Evolutionary conservation across 1,140 invertebrate genomes (phyloP).

Genomic region (Scaptomyza graminum): DNA sequence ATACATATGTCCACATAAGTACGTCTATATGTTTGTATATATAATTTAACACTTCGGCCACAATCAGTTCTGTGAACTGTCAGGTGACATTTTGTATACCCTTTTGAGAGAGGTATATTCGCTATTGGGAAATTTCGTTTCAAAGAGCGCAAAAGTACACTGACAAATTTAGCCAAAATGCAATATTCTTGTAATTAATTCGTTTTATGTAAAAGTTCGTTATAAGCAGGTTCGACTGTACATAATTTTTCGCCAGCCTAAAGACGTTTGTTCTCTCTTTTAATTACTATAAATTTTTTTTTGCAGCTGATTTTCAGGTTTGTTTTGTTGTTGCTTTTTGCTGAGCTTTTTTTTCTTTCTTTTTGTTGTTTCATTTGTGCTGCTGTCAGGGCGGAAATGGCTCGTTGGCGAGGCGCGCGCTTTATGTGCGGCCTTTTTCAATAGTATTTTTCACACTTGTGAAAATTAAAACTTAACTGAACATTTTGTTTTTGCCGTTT

Average conservation of each 20-base stretch:
- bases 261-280: neutral
- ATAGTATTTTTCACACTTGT: slow-evolving; percentile 80
- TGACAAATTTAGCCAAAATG: too few relatives aligned
- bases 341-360: neutral
- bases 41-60: slow-evolving; percentile 28
- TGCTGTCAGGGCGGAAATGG: slow-evolving; percentile 62
- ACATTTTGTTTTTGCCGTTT: slow-evolving; percentile 57
- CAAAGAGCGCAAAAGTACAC: too few relatives aligned
- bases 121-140: too few relatives aligned
- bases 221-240: neutral
- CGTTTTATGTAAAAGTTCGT: too few relatives aligned
- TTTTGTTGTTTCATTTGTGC: slow-evolving; percentile 5
- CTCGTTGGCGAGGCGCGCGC: slow-evolving; percentile 62
- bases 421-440: slow-evolving; percentile 68
- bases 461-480: slow-evolving; percentile 80
- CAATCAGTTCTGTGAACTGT: slow-evolving; percentile 24
- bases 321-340: neutral
- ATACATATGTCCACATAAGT: neutral
- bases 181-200: too few relatives aligned
- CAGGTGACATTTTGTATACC: too few relatives aligned
- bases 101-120: too few relatives aligned
- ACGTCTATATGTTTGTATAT: slow-evolving; percentile 7
- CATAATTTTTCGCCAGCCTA: neutral
- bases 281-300: slow-evolving; percentile 7
- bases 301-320: neutral